Conservation (phyloP, 1,140 invertebrate species). For the Choristoneura fumiferana region DNA sequence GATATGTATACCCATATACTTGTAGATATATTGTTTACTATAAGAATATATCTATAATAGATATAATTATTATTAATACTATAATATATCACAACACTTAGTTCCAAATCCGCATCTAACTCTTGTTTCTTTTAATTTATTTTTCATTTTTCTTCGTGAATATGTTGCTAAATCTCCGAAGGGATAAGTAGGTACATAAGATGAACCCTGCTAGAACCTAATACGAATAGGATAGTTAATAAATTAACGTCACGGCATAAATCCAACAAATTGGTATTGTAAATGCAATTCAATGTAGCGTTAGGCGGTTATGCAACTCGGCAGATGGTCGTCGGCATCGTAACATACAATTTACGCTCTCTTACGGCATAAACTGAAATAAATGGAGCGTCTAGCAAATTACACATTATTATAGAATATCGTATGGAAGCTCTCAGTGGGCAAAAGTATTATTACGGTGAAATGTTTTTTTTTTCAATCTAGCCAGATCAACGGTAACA, state of each 20-base stretch:
- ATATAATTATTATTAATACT: too few relatives aligned
- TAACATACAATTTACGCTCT: conserved; percentile 49
- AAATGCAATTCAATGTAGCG: conserved; percentile 16
- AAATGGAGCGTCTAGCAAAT: conserved; percentile 44
- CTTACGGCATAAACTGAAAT: conserved; percentile 36
- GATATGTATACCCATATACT: too few relatives aligned
- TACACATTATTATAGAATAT: conserved; percentile 23
- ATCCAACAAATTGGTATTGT: conserved; percentile 21
- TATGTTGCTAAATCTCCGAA: too few relatives aligned
- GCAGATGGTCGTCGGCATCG: conserved; percentile 33
- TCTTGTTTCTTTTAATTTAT: too few relatives aligned
- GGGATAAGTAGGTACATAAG: too few relatives aligned
- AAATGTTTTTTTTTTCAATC: neutral
- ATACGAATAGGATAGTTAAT: conserved; percentile 11
- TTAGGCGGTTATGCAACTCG: conserved; percentile 36
- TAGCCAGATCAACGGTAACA: neutral
- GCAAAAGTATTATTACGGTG: neutral
- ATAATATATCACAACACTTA: too few relatives aligned
- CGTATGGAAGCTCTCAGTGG: conserved; percentile 3
- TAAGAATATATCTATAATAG: too few relatives aligned
- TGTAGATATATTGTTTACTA: too few relatives aligned
- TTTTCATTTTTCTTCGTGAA: too few relatives aligned
- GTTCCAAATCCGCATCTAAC: too few relatives aligned
- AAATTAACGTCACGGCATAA: conserved; percentile 23
- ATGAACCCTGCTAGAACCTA: too few relatives aligned